phyloP scores from a whole-genome alignment of 2,888 invertebrate genomes.

The Pelosia muscerda region DNA sequence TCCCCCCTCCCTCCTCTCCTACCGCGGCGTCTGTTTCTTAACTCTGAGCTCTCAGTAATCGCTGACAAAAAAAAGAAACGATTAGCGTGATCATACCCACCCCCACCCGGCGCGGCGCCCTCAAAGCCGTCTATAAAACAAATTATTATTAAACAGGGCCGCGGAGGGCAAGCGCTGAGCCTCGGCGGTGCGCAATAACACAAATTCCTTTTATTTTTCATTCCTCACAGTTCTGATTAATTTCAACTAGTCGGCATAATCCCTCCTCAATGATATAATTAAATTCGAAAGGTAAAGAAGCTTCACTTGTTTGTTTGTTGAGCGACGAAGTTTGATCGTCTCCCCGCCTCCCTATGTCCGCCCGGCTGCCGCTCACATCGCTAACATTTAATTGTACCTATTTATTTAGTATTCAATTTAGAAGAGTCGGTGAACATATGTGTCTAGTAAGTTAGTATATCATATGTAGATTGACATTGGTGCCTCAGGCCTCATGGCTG shows the following conservation, averaged over 20 bases:
- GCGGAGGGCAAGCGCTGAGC: slow-evolving; percentile 13
- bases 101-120: background rate
- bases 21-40: background rate
- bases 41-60: slow-evolving; percentile 26
- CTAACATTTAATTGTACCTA: slow-evolving; percentile 29
- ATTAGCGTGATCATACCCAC: slow-evolving; percentile 16
- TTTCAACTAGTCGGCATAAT: slow-evolving; percentile 51
- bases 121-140: slow-evolving; percentile 23
- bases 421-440: background rate
- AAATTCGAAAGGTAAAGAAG: slow-evolving; percentile 51
- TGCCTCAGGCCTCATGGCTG: too few relatives aligned
- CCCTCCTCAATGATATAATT: slow-evolving; percentile 56
- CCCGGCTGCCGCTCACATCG: slow-evolving; percentile 7
- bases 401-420: slow-evolving; percentile 20
- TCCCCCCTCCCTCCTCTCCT: background rate
- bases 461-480: too few relatives aligned
- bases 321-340: slow-evolving; percentile 49
- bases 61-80: slow-evolving; percentile 28
- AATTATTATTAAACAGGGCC: slow-evolving; percentile 38
- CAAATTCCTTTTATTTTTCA: slow-evolving; percentile 50
- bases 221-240: slow-evolving; percentile 53
- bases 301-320: slow-evolving; percentile 51
- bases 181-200: slow-evolving; percentile 39
- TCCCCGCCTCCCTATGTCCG: background rate
- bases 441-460: background rate